These are phyloP conservation scores for Leptobrachium ailaonicum DNA, from an alignment of 2,113 vertebrate genomes.

Conservation along the genomic window DNA sequence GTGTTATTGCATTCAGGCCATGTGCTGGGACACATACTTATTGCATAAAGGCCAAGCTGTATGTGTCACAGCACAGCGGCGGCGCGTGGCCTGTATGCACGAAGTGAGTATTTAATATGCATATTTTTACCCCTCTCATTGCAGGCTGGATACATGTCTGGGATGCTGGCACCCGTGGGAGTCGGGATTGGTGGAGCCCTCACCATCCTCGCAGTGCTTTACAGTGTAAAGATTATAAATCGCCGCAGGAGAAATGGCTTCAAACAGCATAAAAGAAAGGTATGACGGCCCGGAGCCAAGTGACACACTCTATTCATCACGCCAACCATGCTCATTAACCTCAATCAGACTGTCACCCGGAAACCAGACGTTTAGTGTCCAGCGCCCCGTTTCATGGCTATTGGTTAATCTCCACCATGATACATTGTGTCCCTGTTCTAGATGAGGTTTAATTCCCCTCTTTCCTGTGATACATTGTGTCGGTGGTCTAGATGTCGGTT, in stretches of 20 bases:
- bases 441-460: no score
- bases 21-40: no score
- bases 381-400: no score
- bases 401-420: no score
- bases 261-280: constrained; percentile 93
- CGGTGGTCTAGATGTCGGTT: no score
- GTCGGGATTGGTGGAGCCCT: constrained; percentile 91
- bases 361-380: no score
- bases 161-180: constrained; percentile 93
- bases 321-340: neutral
- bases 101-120: neutral
- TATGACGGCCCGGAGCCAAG: constrained; percentile 53
- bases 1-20: no score
- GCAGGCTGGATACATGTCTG: constrained; percentile 93
- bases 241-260: constrained; percentile 89
- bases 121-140: constrained; percentile 6
- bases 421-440: no score
- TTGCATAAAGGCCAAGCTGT: no score
- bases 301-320: neutral
- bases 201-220: constrained; percentile 89
- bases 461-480: no score
- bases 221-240: constrained; percentile 91
- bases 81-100: no score
- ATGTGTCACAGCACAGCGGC: no score
- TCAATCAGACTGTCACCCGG: neutral